Conservation (phyloP, 2,888 invertebrate genomes). For the Orthonychiurus folsomi region DNA sequence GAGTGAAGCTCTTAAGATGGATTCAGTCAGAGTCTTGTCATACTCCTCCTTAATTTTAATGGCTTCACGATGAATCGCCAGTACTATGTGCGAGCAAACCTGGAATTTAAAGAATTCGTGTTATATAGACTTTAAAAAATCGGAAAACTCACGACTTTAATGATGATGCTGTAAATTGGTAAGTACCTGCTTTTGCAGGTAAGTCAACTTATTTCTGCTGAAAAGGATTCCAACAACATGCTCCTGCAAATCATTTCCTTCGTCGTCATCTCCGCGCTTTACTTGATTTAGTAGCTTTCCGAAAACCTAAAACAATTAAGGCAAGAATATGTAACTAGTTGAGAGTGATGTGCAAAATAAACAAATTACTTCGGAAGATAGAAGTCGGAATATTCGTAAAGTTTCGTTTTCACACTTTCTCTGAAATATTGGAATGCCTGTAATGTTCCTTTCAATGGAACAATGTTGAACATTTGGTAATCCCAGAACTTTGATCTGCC, state of each 20-base stretch:
- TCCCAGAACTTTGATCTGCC: conserved; percentile 68
- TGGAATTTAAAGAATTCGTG: conserved; percentile 42
- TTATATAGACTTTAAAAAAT: not conserved
- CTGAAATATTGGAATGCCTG: conserved; percentile 60
- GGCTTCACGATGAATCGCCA: conserved; percentile 83
- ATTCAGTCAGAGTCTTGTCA: conserved; percentile 52
- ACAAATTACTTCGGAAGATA: conserved; percentile 68
- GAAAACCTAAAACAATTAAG: conserved; percentile 60
- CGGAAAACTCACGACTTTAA: not conserved
- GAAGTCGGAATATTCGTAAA: conserved; percentile 77
- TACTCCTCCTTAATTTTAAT: conserved; percentile 80
- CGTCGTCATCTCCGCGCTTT: conserved; percentile 45
- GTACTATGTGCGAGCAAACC: conserved; percentile 78
- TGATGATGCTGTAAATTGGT: not conserved
- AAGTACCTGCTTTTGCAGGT: conserved; percentile 85
- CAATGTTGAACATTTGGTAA: conserved; percentile 47
- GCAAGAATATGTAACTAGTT: not conserved
- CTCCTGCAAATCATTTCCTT: conserved; percentile 69
- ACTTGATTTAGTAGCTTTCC: conserved; percentile 58
- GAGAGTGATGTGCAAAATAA: conserved; percentile 23
- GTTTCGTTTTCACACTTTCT: conserved; percentile 85
- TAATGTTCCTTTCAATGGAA: conserved; percentile 43
- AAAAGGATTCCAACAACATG: conserved; percentile 95
- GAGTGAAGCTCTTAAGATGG: conserved; percentile 35
- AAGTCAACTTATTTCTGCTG: conserved; percentile 83